Evolutionary conservation across 2,888 invertebrate genomes (phyloP).

Genomic region (Apoderus coryli): DNA sequence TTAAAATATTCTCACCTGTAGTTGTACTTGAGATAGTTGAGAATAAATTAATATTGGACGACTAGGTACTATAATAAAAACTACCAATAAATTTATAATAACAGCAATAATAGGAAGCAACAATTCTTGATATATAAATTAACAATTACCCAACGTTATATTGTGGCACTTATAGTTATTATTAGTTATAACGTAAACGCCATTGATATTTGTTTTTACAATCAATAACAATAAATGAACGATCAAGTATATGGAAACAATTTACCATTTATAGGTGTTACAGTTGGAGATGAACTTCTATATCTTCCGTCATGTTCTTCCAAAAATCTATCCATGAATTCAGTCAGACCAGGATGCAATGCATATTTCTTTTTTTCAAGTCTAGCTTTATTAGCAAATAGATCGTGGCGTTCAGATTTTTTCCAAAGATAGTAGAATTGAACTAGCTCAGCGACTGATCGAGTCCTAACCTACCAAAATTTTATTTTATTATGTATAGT

Average conservation of each 20-base stretch:
- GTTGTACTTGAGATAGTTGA: too few species aligned
- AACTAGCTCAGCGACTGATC: slow-evolving; percentile 91
- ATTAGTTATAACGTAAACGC: too few species aligned
- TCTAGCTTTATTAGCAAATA: slow-evolving; percentile 73
- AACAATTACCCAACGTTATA: too few species aligned
- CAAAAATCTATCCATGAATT: slow-evolving; percentile 86
- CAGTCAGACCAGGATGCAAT: slow-evolving; percentile 81
- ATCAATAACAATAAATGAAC: slow-evolving; percentile 17
- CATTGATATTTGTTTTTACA: too few species aligned
- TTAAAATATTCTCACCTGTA: too few species aligned
- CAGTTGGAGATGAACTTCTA: slow-evolving; percentile 55
- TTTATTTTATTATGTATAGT: too few species aligned
- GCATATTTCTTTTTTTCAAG: slow-evolving; percentile 88
- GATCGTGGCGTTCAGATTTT: slow-evolving; percentile 94
- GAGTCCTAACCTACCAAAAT: slow-evolving; percentile 78
- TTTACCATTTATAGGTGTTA: slow-evolving; percentile 17
- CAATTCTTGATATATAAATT: too few species aligned
- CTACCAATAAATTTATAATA: too few species aligned
- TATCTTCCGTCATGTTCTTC: slow-evolving; percentile 75
- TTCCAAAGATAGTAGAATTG: slow-evolving; percentile 98
- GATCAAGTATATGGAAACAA: slow-evolving; percentile 19
- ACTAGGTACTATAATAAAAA: too few species aligned
- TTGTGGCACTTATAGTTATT: too few species aligned
- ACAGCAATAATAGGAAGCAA: too few species aligned
- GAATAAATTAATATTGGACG: too few species aligned